Percentiles rank a stretch among this genome's conserved stretches.
phyloP scores from a whole-genome alignment of 2,797 vertebrate species.

The Cryptoprocta ferox region DNA sequence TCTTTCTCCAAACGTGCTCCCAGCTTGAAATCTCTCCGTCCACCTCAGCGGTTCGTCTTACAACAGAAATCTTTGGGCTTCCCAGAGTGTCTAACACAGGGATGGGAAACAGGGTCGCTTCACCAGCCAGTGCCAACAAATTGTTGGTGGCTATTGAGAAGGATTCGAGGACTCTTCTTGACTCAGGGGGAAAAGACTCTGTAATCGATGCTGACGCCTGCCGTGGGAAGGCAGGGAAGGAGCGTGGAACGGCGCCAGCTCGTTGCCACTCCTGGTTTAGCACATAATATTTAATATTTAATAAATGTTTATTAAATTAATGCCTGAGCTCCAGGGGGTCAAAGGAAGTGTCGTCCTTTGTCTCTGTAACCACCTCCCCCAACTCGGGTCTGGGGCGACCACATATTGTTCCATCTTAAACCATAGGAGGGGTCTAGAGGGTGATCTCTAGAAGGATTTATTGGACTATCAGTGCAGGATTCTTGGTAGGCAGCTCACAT shows the following conservation, averaged over 20 bases:
- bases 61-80: not conserved
- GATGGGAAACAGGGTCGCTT: not conserved
- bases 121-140: not conserved
- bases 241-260: not conserved
- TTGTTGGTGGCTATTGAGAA: not conserved
- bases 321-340: not conserved
- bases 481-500: not conserved
- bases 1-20: not conserved
- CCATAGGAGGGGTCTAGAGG: not conserved
- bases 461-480: not conserved
- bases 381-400: not conserved
- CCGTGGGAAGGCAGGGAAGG: not conserved
- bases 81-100: not conserved
- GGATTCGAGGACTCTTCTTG: constrained; percentile 5
- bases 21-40: not conserved
- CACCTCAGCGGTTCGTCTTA: not conserved
- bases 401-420: not conserved
- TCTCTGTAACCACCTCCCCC: not conserved
- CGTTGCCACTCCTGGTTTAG: not conserved
- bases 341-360: not conserved
- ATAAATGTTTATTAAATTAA: not conserved
- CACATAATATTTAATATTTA: not conserved
- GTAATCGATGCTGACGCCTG: not conserved
- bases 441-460: not conserved
- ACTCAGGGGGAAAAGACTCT: not conserved